Evolutionary conservation across 2,888 invertebrate genomes (phyloP).

Genomic region (Sarcophaga variegata): DNA sequence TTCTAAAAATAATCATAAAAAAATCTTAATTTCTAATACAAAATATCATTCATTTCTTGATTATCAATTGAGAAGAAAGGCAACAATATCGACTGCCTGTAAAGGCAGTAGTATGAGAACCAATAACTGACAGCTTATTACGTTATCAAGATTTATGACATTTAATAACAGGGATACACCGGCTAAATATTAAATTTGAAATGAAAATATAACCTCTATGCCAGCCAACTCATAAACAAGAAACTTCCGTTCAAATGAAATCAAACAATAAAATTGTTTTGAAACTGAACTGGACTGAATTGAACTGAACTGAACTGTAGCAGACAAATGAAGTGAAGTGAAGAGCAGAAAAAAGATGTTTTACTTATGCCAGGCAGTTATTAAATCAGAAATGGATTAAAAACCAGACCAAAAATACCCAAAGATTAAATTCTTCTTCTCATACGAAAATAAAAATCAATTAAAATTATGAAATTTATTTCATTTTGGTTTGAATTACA

Average conservation of each 20-base stretch:
- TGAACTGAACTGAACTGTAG: neutral
- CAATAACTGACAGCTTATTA: slow-evolving; percentile 74
- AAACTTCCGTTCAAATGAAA: slow-evolving; percentile 56
- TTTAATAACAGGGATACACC: slow-evolving; percentile 79
- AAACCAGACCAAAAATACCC: neutral
- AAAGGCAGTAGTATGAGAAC: neutral
- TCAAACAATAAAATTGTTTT: slow-evolving; percentile 31
- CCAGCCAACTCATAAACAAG: slow-evolving; percentile 56
- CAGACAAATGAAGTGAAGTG: slow-evolving; percentile 42
- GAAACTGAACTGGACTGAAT: neutral
- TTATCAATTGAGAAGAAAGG: slow-evolving; percentile 12
- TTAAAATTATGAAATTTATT: slow-evolving; percentile 43
- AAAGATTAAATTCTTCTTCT: neutral
- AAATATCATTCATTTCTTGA: neutral
- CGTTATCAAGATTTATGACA: slow-evolving; percentile 81
- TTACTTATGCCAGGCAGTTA: neutral
- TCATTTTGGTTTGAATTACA: neutral
- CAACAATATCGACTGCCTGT: slow-evolving; percentile 15
- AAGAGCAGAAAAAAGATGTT: slow-evolving; percentile 1
- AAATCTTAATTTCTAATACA: neutral
- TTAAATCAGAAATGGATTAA: slow-evolving; percentile 31
- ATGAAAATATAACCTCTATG: neutral
- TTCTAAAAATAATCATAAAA: neutral
- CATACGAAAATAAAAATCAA: slow-evolving; percentile 31
- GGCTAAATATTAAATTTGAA: slow-evolving; percentile 19